A percentile compares a stretch with the other conserved stretches of the same genome.
Conservation (phyloP, 2,888 invertebrate genomes). For the Callimorpha dominula region DNA sequence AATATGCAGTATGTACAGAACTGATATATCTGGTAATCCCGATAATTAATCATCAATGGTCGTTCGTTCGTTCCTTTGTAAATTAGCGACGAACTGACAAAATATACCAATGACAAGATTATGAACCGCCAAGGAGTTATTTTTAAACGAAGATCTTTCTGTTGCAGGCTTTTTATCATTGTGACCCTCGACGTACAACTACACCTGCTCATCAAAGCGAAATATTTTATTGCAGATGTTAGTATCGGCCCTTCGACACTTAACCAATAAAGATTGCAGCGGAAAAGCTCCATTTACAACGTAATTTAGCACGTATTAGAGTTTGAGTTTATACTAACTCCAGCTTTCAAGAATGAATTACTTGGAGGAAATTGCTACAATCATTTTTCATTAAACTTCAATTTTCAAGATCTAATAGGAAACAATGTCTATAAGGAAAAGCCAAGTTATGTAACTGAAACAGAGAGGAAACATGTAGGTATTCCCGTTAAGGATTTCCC, state of each 20-base stretch:
- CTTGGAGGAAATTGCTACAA: background rate
- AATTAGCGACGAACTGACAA: background rate
- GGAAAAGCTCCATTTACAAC: background rate
- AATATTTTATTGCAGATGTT: background rate
- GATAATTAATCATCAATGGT: background rate
- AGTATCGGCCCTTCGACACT: background rate
- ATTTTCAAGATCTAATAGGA: background rate
- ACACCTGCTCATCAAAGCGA: background rate
- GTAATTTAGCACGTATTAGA: background rate
- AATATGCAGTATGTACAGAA: background rate
- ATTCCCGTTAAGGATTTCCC: background rate
- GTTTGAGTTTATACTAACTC: background rate
- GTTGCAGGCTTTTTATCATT: background rate
- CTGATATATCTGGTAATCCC: too few species aligned
- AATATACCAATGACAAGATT: background rate
- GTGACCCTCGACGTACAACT: background rate
- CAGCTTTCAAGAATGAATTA: background rate
- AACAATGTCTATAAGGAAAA: background rate
- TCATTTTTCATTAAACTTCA: background rate
- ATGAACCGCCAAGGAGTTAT: background rate
- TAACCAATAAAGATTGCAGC: background rate
- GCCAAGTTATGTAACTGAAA: background rate
- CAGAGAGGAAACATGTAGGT: background rate
- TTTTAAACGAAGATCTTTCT: background rate
- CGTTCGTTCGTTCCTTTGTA: background rate